Base-by-base conservation (phyloP, 2,888 invertebrate species). In the Aricia artaxerxes region DNA sequence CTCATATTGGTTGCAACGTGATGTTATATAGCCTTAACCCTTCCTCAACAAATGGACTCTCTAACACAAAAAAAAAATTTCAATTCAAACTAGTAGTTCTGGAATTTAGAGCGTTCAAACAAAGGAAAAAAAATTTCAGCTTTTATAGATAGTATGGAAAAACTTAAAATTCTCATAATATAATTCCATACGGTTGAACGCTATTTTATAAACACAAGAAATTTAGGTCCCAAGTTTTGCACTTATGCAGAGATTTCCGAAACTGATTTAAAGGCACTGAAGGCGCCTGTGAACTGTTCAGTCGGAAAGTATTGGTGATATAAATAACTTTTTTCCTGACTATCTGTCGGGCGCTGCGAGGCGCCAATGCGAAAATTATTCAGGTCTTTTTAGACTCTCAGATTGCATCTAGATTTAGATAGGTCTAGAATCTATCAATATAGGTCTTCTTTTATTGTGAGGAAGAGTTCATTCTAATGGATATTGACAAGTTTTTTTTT, bases 361-460 rank as follows among this genome's bases (percentile, higher is more conserved):
- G 84, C 69, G 69, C 85, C 86, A 90, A 90, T 90, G 90, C 88
- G 89, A 89, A 88, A 90, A 89, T 90, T 89, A 89, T 90, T 89
- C 83, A 80, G 80, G 80, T 78, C 80, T 81, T 82, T 82, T 82
- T 79, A 79, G 61, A 75, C 61, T 78, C 24, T 31, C 73, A 75
- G 79, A 79, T 79, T 75, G 79, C 79, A 64, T 79, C 61, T 79
- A 75, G 75, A 75, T 75, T 75, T 61, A 75, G 79, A 60, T 75
- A 79, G 61, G 79, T 79, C 79, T 79, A 75, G 61, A 49, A 73
- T 78, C 79, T 75, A 35, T 75, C 40, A 61, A 77, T 44, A 77
- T 61, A 16, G 57, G 16, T 57, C 31, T 57, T n/a, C 31, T 76
- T 53, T 76, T 76, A 76, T 57, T 57, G 76, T 76, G 76, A 75